These are phyloP conservation scores for Scaptomyza montana DNA, from an alignment of 1,140 invertebrate genomes.

Conservation along the genomic window DNA sequence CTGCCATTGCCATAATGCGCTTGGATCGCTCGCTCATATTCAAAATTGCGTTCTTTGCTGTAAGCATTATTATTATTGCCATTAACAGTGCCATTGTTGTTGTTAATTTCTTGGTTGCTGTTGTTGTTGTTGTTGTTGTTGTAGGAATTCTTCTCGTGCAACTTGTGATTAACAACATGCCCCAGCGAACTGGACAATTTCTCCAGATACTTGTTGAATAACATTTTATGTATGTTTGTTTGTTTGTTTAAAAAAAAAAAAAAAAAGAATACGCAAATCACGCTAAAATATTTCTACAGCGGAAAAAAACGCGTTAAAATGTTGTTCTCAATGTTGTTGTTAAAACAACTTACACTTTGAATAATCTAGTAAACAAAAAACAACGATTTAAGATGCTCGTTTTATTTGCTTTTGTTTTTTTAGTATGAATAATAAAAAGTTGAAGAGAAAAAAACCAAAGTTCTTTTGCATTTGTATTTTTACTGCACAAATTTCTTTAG, in stretches of 20 bases:
- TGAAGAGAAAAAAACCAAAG: conserved; percentile 4
- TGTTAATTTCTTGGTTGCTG: conserved; percentile 37
- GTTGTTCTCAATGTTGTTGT: conserved; percentile 32
- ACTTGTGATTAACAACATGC: conserved; percentile 73
- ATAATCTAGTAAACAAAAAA: conserved; percentile 8
- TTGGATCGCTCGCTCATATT: conserved; percentile 67
- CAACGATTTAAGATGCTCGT: not conserved
- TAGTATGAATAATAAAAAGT: conserved; percentile 21
- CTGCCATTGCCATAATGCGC: conserved; percentile 56
- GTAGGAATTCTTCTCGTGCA: conserved; percentile 67
- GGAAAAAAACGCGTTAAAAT: conserved; percentile 29
- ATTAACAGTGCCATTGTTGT: conserved; percentile 31
- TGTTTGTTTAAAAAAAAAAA: not conserved
- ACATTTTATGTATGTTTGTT: conserved; percentile 53
- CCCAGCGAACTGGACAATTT: conserved; percentile 76
- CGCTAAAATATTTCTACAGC: conserved; percentile 14
- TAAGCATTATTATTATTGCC: conserved; percentile 44
- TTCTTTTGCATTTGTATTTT: conserved; percentile 11
- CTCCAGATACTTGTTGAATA: conserved; percentile 79
- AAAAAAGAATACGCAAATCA: not conserved
- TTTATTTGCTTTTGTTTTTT: conserved; percentile 1
- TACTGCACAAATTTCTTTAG: conserved; percentile 75
- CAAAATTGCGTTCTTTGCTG: conserved; percentile 65
- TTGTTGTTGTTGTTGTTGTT: conserved; percentile 59
- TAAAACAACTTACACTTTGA: conserved; percentile 48